Evolutionary conservation across 92 coral and sea anemone genomes (phyloP).

Genomic region (Epizoanthus rinbou): DNA sequence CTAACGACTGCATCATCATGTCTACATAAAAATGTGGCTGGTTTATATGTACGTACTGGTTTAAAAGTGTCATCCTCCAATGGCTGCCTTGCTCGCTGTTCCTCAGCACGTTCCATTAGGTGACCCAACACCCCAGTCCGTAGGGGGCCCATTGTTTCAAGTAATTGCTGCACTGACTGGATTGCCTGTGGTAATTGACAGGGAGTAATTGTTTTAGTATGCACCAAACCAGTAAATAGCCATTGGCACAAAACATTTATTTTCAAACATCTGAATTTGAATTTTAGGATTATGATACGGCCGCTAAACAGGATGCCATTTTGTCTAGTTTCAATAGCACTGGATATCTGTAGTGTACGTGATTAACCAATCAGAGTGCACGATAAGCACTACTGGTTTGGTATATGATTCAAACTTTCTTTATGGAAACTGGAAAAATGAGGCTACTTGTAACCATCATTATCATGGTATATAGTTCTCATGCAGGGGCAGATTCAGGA

Average conservation of each 20-base stretch:
- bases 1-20: background rate
- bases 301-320: too few species aligned
- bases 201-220: background rate
- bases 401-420: too few species aligned
- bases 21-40: background rate
- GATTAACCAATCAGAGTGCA: too few species aligned
- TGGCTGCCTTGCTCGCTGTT: slow-evolving; percentile 49
- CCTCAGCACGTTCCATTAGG: slow-evolving; percentile 60
- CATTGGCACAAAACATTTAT: background rate
- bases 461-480: too few species aligned
- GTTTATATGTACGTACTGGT: slow-evolving; percentile 51
- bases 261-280: too few species aligned
- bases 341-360: too few species aligned
- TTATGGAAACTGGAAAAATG: too few species aligned
- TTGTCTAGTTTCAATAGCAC: too few species aligned
- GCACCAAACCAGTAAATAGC: background rate
- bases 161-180: slow-evolving; percentile 50
- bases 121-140: slow-evolving; percentile 33
- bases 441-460: too few species aligned
- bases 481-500: too few species aligned
- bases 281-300: too few species aligned
- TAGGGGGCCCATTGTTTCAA: slow-evolving; percentile 33
- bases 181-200: slow-evolving; percentile 46
- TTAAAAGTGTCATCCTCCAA: slow-evolving; percentile 46
- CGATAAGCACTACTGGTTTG: too few species aligned